Evolutionary conservation across 2,888 invertebrate genomes (phyloP).

Genomic region (Prosapia bicincta): DNA sequence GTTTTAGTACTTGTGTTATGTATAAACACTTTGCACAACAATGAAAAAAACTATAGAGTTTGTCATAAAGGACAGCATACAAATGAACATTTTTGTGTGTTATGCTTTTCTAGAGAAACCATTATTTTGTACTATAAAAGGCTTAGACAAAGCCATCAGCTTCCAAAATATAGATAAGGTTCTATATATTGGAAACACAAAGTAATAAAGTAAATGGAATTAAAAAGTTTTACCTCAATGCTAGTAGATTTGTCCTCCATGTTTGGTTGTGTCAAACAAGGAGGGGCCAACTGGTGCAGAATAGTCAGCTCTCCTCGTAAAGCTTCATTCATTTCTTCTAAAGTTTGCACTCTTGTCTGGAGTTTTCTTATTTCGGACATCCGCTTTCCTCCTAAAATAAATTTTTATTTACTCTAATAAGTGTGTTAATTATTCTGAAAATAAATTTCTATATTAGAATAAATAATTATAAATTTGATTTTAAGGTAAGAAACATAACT

Average conservation of each 20-base stretch:
- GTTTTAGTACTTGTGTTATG: too few relatives aligned
- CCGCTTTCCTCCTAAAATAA: background rate
- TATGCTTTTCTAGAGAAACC: too few relatives aligned
- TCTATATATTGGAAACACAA: background rate
- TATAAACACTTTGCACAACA: too few relatives aligned
- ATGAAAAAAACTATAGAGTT: too few relatives aligned
- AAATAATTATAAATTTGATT: too few relatives aligned
- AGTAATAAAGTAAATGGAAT: background rate
- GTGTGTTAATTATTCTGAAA: too few relatives aligned
- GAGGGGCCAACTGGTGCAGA: constrained; percentile 20
- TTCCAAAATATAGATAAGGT: background rate
- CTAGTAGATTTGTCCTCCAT: constrained; percentile 27
- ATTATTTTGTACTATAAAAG: background rate
- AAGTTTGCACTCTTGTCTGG: constrained; percentile 38
- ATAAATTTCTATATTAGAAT: too few relatives aligned
- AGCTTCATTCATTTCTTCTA: constrained; percentile 51
- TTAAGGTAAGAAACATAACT: too few relatives aligned
- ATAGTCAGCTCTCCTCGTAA: constrained; percentile 44
- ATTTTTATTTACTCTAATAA: too few relatives aligned
- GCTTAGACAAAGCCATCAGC: background rate
- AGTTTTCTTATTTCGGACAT: constrained; percentile 35
- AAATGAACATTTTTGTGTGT: too few relatives aligned
- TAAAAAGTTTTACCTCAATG: constrained; percentile 22
- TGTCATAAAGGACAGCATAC: too few relatives aligned
- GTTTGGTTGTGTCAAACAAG: background rate